Percentiles rank a stretch among this genome's conserved stretches.
Conservation (phyloP, 2,888 invertebrate species). For the Netelia virgata region DNA sequence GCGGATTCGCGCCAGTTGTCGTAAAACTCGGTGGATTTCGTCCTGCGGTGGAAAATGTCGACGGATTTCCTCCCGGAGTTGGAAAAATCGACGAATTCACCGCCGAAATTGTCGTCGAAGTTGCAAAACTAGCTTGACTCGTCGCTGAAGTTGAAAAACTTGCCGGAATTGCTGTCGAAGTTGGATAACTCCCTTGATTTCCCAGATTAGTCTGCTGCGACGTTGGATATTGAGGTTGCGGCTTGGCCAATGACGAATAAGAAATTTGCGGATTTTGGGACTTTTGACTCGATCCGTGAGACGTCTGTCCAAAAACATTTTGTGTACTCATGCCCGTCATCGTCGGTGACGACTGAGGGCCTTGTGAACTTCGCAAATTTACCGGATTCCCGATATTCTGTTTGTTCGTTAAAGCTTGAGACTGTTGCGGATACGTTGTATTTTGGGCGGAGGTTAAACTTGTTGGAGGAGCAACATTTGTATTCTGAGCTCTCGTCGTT, state of each 20-base stretch:
- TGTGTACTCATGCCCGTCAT: slow-evolving; percentile 42
- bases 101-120: too few relatives aligned
- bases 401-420: slow-evolving; percentile 33
- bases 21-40: background rate
- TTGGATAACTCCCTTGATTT: slow-evolving; percentile 26
- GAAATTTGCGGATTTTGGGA: background rate
- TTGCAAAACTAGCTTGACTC: too few relatives aligned
- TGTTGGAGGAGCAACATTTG: slow-evolving; percentile 1
- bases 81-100: too few relatives aligned
- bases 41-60: background rate
- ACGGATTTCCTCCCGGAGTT: background rate
- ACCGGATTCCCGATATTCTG: background rate
- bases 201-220: slow-evolving; percentile 19
- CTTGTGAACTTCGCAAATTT: slow-evolving; percentile 9
- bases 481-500: slow-evolving; percentile 44
- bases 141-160: too few relatives aligned
- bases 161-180: too few relatives aligned
- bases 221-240: slow-evolving; percentile 52
- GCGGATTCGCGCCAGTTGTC: background rate
- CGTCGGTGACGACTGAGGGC: slow-evolving; percentile 17
- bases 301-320: slow-evolving; percentile 40
- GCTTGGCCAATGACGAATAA: slow-evolving; percentile 40
- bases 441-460: slow-evolving; percentile 17
- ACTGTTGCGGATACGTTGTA: slow-evolving; percentile 37
- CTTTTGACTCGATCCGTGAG: slow-evolving; percentile 36